Base-by-base conservation (phyloP, 1,140 invertebrate genomes). In the Cheumatopsyche charites region DNA sequence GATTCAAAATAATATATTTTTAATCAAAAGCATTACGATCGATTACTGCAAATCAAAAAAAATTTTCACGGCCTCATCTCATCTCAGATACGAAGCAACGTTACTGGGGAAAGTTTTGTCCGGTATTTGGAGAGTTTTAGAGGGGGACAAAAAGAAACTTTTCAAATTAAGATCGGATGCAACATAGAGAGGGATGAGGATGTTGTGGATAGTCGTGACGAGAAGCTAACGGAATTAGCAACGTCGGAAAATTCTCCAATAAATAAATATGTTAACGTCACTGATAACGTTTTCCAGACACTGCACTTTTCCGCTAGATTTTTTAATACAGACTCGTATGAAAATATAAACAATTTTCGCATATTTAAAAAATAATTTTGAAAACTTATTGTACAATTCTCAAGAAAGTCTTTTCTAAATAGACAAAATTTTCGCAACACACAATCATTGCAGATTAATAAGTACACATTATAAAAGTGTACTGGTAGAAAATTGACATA, bases 231-330 rank as follows among this genome's bases (percentile, higher is more conserved):
- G 45, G 70, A 71, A 71, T 71, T 71, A 71, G 41, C 23, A 26
- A 45, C 42, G 19, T 45, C 70, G 70, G 70, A 72, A 72, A 72
- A 72, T 72, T 72, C 62, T 21, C 63, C 61, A 67, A 72, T 72
- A 72, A 71, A 71, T 71, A 71, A 49, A 43, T 72, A 67, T 26
- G 15, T 15, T n/a, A 41, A 43, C 52, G 55, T 42, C 9, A 55
- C 47, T 17, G 58, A 36, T 62, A 62, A 52, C 15, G 19, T 52
- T 52, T 52, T 52, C 47, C 47, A 15, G 47, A 52, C 19, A 52
- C n/a, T 15, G 47, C n/a, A n/a, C n/a, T 52, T 52, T 52, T 52
- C 47, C 47, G 19, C 47, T 52, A 12, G 43, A 45, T 45, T 45
- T 45, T 45, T n/a, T 15, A 45, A 12, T 45, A 15, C 43, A 12